phyloP scores from a whole-genome alignment of 2,113 vertebrate species.

The cattle (Bos taurus) region ARS-UCD2.0 NC_037339.1:13052501-13053000 shows the following conservation, averaged over 20 bases:
- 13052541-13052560: conserved; percentile 32
- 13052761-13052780: background rate
- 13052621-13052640: background rate
- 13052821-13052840: background rate
- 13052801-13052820: background rate
- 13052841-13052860: background rate
- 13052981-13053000: background rate
- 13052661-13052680: background rate
- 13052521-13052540: conserved; percentile 40
- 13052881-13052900: background rate
- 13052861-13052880: background rate
- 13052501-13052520: conserved; percentile 54
- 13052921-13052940: background rate
- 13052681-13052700: background rate
- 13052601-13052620: background rate
- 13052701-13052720: background rate
- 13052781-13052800: background rate
- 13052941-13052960: background rate
- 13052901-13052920: background rate
- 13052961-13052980: background rate
- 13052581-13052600: background rate
- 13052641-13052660: background rate
- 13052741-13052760: background rate
- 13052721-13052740: background rate
- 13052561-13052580: conserved; percentile 47